Conservation (phyloP, 2,888 invertebrate genomes). For the Hipparchia sbordonii region DNA sequence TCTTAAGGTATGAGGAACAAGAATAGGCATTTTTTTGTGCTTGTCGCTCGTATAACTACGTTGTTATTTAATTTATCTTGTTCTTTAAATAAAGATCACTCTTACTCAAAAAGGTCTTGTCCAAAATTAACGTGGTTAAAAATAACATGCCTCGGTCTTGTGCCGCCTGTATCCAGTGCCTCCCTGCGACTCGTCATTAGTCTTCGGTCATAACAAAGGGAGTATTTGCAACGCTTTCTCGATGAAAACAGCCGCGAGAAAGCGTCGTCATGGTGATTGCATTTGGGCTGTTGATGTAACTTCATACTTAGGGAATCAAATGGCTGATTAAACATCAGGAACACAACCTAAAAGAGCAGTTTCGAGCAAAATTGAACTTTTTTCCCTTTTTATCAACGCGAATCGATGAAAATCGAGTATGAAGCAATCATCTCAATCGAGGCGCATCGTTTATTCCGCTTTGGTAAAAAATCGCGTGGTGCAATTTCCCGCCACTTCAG, state of each 20-base stretch:
- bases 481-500: constrained; percentile 45
- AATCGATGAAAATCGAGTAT: constrained; percentile 23
- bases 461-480: constrained; percentile 40
- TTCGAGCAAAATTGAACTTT: constrained; percentile 4
- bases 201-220: no score
- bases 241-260: no score
- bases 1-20: background rate
- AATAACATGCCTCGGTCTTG: no score
- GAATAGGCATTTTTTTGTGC: background rate
- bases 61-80: no score
- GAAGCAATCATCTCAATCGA: constrained; percentile 20
- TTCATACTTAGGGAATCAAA: background rate
- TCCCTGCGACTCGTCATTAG: no score
- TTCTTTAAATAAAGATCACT: no score
- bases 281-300: background rate
- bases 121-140: no score
- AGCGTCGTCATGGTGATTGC: no score
- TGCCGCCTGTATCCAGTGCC: no score
- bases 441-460: constrained; percentile 35
- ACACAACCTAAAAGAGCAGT: background rate
- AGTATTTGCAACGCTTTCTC: no score
- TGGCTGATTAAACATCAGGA: background rate
- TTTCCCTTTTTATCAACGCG: constrained; percentile 9
- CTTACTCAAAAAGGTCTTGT: no score
- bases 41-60: background rate